phyloP scores from a whole-genome alignment of 1,140 invertebrate genomes.

The Drosophila insularis region DNA sequence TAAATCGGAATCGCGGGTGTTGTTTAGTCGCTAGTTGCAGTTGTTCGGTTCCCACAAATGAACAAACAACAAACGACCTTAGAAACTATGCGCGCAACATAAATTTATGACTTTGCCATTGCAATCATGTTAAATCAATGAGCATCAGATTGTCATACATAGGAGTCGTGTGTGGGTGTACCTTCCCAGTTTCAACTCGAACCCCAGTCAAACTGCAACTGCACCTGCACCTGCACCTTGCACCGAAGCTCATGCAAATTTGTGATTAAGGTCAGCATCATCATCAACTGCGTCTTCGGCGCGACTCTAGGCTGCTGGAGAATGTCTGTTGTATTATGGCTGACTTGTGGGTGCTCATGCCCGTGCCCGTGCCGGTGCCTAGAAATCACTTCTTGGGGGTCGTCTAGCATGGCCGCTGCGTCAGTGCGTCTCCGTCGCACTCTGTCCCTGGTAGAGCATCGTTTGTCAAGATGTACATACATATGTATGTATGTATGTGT shows the following conservation, averaged over 20 bases:
- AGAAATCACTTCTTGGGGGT: conserved; percentile 7
- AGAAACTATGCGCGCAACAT: conserved; percentile 66
- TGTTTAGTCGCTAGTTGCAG: conserved; percentile 28
- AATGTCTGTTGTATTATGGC: conserved; percentile 8
- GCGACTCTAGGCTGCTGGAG: neutral
- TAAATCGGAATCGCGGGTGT: conserved; percentile 64
- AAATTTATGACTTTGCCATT: conserved; percentile 57
- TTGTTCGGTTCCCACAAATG: conserved; percentile 36
- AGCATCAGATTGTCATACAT: conserved; percentile 23
- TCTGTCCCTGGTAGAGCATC: neutral
- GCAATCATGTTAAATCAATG: conserved; percentile 64
- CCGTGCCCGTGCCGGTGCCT: neutral
- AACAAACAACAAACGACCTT: conserved; percentile 56
- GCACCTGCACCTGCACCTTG: conserved; percentile 54
- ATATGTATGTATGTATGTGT: neutral
- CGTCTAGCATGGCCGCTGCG: neutral
- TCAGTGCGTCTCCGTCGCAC: neutral
- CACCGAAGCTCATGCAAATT: conserved; percentile 67
- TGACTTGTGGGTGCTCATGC: neutral
- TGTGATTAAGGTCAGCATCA: conserved; percentile 76
- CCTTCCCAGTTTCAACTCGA: too few species aligned
- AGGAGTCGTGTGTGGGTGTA: conserved; percentile 1
- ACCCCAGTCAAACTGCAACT: neutral
- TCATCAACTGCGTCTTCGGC: conserved; percentile 47
- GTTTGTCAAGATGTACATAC: conserved; percentile 10